Evolutionary conservation across 1,140 invertebrate genomes (phyloP), one percentile per base, ranked within the genome.

Genomic region (Drosophila ficusphila): DNA sequence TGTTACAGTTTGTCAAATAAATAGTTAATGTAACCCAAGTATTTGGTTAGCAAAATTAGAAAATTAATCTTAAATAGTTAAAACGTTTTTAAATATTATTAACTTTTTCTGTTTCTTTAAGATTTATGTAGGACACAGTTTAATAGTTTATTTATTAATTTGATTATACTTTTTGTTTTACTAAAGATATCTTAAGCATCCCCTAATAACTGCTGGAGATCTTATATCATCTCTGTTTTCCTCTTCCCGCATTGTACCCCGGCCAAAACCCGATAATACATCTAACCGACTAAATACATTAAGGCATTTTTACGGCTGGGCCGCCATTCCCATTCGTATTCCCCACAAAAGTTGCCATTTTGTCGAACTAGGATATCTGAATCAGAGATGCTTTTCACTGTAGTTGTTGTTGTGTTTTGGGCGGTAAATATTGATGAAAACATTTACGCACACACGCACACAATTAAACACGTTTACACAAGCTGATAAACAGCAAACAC

Each of bases 381-480:
- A 12, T 61, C 57, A 21, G 23, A 39, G 60, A 38, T 34, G 25
- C 31, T 39, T 71, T 41, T 61, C 33, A 31, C 14, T 58, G 29
- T 38, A 72, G 67, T 60, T 83, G 58, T 79, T 81, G 64, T 74
- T 74, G 41, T 25, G 23, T 44, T 79, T 72, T 62, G 76, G 46
- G 82, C 33, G 62, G 65, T 72, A 85, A 86, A 88, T 86, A 81
- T 86, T 81, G 81, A 86, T 86, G 82, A 76, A 74, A 85, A 81
- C 72, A 85, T 79, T 85, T 85, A 85, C 81, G 79, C 79, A 85
- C 81, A 86, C 82, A 86, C 67, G 81, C 79, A 85, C 81, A 79
- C 81, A 86, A 85, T 86, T 85, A 86, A 86, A 86, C 72, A 81
- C 72, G 42, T 68, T 83, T 83, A 85, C 75, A 75, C 71, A 83